A percentile compares a stretch with the other conserved stretches of the same genome.
Evolutionary conservation across 64 coral and sea anemone genomes (phyloP).

Genomic region (Dendrophyllia cribrosa): DNA sequence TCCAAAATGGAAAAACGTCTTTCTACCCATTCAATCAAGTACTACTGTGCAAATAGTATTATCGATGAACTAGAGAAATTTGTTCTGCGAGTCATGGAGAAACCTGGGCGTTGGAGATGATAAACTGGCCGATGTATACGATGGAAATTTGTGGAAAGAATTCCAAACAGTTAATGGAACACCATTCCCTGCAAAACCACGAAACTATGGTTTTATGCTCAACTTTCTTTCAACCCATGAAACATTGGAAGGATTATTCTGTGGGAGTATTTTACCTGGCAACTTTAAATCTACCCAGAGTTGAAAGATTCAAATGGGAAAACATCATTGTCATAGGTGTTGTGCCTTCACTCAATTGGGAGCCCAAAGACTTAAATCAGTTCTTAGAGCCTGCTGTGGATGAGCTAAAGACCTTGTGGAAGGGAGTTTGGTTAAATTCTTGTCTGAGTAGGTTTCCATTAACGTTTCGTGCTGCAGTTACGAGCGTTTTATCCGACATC

Average conservation of each 20-base stretch:
- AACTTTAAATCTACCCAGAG: conserved; percentile 16
- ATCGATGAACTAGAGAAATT: conserved; percentile 27
- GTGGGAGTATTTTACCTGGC: no score
- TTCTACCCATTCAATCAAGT: conserved; percentile 79
- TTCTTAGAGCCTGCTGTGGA: conserved; percentile 54
- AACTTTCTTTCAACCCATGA: conserved; percentile 39
- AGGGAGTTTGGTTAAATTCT: conserved; percentile 11
- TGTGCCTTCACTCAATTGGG: conserved; percentile 7
- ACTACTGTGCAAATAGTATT: conserved; percentile 70
- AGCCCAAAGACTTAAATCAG: conserved; percentile 31
- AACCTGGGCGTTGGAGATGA: background rate
- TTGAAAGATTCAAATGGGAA: conserved; percentile 33
- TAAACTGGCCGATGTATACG: conserved; percentile 45
- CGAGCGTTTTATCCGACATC: conserved; percentile 1
- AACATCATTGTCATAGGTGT: conserved; percentile 24
- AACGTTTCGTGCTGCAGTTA: conserved; percentile 43
- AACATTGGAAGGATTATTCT: no score
- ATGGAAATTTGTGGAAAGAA: conserved; percentile 49
- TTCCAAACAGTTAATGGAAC: conserved; percentile 28
- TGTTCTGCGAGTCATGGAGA: conserved; percentile 50
- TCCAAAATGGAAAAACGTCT: conserved; percentile 25
- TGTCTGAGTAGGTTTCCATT: conserved; percentile 28
- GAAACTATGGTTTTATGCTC: conserved; percentile 32
- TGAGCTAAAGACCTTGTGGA: conserved; percentile 57
- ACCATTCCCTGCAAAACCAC: background rate